These are phyloP conservation scores for Barnardius zonarius DNA, from an alignment of 2,113 vertebrate genomes.

Conservation along the genomic window DNA sequence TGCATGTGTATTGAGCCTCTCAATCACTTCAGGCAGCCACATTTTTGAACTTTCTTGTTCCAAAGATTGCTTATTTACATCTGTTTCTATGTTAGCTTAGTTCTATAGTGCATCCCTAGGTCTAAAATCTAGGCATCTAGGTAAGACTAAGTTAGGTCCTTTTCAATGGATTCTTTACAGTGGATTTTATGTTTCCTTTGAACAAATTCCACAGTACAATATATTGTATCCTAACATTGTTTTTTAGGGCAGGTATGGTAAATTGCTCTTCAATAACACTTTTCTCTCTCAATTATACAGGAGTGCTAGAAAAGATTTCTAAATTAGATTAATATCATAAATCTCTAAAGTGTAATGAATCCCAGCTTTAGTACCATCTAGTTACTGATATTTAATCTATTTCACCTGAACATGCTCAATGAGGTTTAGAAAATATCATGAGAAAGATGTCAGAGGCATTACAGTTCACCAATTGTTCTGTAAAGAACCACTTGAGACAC, in stretches of 20 bases:
- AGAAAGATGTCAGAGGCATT: background rate
- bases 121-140: background rate
- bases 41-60: background rate
- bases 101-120: background rate
- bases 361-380: background rate
- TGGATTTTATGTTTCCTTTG: background rate
- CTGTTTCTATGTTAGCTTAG: background rate
- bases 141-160: background rate
- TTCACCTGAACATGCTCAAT: background rate
- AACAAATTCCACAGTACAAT: background rate
- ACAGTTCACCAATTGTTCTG: background rate
- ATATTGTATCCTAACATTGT: background rate
- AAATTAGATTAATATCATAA: background rate
- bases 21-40: background rate
- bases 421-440: background rate
- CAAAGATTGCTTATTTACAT: background rate
- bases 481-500: background rate
- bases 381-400: background rate
- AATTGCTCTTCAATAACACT: background rate
- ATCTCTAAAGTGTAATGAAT: background rate
- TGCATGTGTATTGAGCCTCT: background rate
- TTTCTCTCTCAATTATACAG: background rate
- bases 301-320: background rate
- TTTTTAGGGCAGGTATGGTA: background rate
- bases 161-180: background rate